Conservation (phyloP, 2,888 invertebrate species). For the Harpalus rubripes region DNA sequence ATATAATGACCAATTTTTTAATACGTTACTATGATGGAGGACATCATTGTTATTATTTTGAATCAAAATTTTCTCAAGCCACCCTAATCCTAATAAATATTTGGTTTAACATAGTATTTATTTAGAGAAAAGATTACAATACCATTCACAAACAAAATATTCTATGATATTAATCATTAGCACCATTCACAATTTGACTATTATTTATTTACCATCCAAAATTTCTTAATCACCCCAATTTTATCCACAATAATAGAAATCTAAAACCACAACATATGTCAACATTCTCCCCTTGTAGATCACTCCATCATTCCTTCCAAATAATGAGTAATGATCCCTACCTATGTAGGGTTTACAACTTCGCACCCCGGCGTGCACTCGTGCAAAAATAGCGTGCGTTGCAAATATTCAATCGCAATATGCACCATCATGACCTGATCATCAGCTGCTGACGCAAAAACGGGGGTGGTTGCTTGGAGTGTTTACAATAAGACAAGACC, state of each 20-base stretch:
- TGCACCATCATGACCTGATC: slow-evolving; percentile 49
- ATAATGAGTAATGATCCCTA: slow-evolving; percentile 4
- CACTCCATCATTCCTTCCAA: not conserved
- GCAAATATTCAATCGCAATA: slow-evolving; percentile 49
- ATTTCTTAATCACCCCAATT: not conserved
- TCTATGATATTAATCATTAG: not conserved
- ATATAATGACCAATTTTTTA: too few relatives aligned
- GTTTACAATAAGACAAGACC: slow-evolving; percentile 20
- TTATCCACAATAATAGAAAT: slow-evolving; percentile 20
- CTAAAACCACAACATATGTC: slow-evolving; percentile 41
- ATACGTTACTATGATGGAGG: too few relatives aligned
- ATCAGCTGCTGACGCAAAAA: slow-evolving; percentile 30
- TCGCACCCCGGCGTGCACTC: slow-evolving; percentile 8
- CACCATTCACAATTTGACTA: not conserved
- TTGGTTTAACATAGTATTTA: too few relatives aligned
- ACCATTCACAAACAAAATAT: too few relatives aligned
- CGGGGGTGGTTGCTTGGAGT: slow-evolving; percentile 26
- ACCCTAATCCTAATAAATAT: too few relatives aligned
- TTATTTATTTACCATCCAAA: slow-evolving; percentile 1
- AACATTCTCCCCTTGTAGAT: slow-evolving; percentile 10
- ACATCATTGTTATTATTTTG: too few relatives aligned
- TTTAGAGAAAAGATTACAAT: too few relatives aligned
- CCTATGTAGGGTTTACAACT: not conserved
- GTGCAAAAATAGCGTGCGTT: slow-evolving; percentile 45
- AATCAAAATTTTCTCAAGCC: too few relatives aligned